Evolutionary conservation across 2,888 invertebrate genomes (phyloP), one percentile per base, ranked within the genome.

Genomic region (Drosophila mimetica): DNA sequence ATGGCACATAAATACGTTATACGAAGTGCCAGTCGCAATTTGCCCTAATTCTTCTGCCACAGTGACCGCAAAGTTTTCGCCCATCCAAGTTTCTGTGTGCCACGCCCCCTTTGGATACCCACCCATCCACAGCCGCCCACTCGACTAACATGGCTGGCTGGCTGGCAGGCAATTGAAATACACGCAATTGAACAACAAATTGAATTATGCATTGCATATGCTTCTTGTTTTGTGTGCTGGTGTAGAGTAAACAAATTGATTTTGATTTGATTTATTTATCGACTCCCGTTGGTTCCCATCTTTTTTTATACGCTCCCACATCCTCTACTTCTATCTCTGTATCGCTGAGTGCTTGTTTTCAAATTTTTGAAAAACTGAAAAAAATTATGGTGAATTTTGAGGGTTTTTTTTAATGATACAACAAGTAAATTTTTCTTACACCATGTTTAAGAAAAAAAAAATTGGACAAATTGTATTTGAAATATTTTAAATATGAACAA

Each of bases 181-280:
- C 85, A 81, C 82, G 76, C 80, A 87, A 87, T 85, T 81, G 87
- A 85, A 87, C 76, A 86, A 70, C 67, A 85, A 82, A 82, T 85
- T 88, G 64, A 82, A 87, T 82, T 87, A 82, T 87, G 83, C 84
- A 86, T 72, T 72, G 66, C 74, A 85, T 70, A 74, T 78, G 60
- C 52, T 52, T 30, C 51, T 59, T 66, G 30, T 50, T 57, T 46
- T 53, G 59, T 47, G 22, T 46, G 77, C 66, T 61, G 46, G 80
- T 63, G 69, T 77, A 70, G 66, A 47, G 85, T 73, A 87, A 81
- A 78, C 83, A 82, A 87, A 87, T 87, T 82, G 88, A 82, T 84
- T 80, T 84, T 84, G 87, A 82, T 82, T 82, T 82, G 87, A 82
- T 82, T 82, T 82, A 82, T 87, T 82, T 85, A 82, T 87, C 78